Percentiles rank a stretch among this genome's conserved stretches.
Evolutionary conservation across 2,888 invertebrate species (phyloP).

Genomic region (Baccha elongata): DNA sequence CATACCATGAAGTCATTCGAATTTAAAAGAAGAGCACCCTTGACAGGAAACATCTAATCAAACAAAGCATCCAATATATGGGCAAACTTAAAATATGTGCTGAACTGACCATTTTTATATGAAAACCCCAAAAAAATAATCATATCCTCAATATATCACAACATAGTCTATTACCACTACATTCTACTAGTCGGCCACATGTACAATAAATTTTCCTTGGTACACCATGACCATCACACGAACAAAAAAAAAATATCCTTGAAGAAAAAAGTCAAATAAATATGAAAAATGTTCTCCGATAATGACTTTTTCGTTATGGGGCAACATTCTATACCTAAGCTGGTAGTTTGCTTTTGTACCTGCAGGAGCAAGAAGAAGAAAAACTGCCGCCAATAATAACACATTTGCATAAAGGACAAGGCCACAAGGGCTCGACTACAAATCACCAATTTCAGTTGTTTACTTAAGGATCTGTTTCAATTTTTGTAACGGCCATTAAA

Average conservation of each 20-base stretch:
- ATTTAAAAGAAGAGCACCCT: neutral
- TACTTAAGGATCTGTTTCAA: conserved; percentile 53
- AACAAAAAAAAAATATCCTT: conserved; percentile 23
- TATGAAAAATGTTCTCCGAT: conserved; percentile 40
- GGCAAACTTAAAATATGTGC: conserved; percentile 28
- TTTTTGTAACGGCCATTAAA: conserved; percentile 56
- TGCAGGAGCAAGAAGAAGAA: conserved; percentile 14
- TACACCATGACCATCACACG: neutral
- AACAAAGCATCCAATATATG: neutral
- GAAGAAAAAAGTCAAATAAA: conserved; percentile 20
- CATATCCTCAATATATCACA: conserved; percentile 49
- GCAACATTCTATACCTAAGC: conserved; percentile 10
- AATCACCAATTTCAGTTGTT: conserved; percentile 34
- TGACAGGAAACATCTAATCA: conserved; percentile 38
- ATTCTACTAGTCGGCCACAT: conserved; percentile 15
- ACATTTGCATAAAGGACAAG: conserved; percentile 44
- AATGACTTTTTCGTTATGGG: conserved; percentile 43
- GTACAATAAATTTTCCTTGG: conserved; percentile 42
- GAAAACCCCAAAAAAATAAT: conserved; percentile 2
- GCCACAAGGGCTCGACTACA: conserved; percentile 24
- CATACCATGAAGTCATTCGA: conserved; percentile 25
- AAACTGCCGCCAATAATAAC: conserved; percentile 24
- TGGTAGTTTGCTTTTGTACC: neutral
- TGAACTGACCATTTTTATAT: conserved; percentile 8
- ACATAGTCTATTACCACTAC: conserved; percentile 38